phyloP scores from a whole-genome alignment of 2,797 vertebrate species.

The Manis pentadactyla region DNA sequence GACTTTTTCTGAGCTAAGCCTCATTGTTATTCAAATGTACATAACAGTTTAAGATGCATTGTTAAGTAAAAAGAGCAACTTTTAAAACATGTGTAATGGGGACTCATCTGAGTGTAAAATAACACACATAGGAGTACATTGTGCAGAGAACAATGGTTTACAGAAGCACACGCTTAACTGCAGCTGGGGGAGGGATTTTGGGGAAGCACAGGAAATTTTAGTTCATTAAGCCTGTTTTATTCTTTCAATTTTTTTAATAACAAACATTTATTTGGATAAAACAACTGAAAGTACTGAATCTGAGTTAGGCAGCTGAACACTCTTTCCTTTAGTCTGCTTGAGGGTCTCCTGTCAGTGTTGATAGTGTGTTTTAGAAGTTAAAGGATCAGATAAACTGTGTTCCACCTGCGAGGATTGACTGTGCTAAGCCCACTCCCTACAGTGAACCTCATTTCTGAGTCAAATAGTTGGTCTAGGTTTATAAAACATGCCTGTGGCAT shows the following conservation, averaged over 20 bases:
- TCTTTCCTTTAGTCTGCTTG: neutral
- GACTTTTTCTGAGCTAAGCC: neutral
- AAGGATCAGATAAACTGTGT: neutral
- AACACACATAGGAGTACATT: neutral
- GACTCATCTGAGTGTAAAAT: neutral
- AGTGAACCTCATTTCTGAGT: neutral
- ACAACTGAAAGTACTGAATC: neutral
- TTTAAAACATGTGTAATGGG: neutral
- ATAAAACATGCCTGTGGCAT: neutral
- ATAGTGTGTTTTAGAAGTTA: neutral
- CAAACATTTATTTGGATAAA: neutral
- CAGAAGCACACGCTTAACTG: neutral
- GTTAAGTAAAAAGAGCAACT: neutral
- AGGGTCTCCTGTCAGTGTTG: neutral
- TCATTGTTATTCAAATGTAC: neutral
- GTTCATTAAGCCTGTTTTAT: neutral
- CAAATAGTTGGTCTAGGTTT: neutral
- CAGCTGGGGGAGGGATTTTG: fast-evolving
- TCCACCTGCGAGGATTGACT: neutral
- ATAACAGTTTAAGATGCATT: neutral
- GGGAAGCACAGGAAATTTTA: neutral
- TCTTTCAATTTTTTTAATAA: neutral
- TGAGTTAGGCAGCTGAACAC: neutral
- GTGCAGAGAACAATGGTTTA: neutral
- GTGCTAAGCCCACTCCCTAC: neutral